Evolutionary conservation across 2,797 vertebrate genomes (phyloP).

Genomic region (Trematomus bernacchii): DNA sequence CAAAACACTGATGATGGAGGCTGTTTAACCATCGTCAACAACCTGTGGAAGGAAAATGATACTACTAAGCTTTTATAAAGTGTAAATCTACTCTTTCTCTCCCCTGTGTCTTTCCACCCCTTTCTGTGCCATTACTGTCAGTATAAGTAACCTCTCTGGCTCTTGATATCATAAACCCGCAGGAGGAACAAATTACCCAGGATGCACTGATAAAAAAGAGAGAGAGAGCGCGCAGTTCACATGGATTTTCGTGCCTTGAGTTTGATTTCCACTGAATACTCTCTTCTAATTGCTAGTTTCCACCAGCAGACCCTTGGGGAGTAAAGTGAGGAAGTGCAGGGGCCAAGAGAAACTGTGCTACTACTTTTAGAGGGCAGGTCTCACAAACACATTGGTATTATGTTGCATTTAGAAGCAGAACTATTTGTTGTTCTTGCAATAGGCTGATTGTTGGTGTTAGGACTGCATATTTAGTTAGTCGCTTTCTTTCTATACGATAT

Average conservation of each 20-base stretch:
- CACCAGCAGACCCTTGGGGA: slow-evolving; percentile 7
- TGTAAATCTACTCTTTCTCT: neutral
- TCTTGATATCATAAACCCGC: slow-evolving; percentile 72
- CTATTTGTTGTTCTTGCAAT: neutral
- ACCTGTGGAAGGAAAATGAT: neutral
- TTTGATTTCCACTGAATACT: slow-evolving; percentile 53
- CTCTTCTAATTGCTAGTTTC: slow-evolving; percentile 42
- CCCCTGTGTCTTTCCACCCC: neutral
- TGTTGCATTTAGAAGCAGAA: slow-evolving; percentile 12
- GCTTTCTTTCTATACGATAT: neutral
- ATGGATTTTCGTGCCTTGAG: slow-evolving; percentile 53
- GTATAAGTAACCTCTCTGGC: slow-evolving; percentile 71
- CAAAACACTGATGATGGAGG: neutral
- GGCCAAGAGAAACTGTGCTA: neutral
- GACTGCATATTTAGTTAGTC: neutral
- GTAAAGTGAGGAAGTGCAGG: slow-evolving; percentile 23
- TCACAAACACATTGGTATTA: neutral
- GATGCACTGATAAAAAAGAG: slow-evolving; percentile 62
- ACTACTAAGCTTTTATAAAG: neutral
- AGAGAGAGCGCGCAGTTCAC: slow-evolving; percentile 45
- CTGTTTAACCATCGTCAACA: neutral
- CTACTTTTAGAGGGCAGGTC: slow-evolving; percentile 10
- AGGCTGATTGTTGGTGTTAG: neutral
- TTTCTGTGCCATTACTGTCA: slow-evolving; percentile 66
- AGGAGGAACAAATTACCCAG: slow-evolving; percentile 79